Conservation (phyloP, 2,113 vertebrate species). For the Barbus barbus region DNA sequence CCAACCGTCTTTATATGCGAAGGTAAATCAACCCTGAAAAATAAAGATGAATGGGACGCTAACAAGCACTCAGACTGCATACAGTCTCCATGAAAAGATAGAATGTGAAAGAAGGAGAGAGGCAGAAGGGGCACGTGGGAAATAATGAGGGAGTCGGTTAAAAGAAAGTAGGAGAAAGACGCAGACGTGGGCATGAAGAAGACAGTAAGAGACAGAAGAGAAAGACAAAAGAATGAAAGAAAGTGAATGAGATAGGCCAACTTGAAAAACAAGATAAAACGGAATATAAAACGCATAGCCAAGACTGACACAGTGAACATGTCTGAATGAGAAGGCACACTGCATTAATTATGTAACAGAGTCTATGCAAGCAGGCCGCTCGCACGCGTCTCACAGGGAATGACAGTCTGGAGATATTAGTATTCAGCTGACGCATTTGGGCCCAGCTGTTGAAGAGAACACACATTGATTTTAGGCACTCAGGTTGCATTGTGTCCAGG, state of each 20-base stretch:
- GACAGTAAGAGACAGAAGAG: conserved; percentile 7
- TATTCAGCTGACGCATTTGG: conserved; percentile 48
- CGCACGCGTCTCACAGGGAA: conserved; percentile 56
- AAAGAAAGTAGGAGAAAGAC: conserved; percentile 17
- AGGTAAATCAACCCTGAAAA: conserved; percentile 51
- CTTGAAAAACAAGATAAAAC: conserved; percentile 69
- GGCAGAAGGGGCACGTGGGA: background rate
- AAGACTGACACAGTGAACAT: conserved; percentile 69
- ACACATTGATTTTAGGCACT: conserved; percentile 58
- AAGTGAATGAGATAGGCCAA: conserved; percentile 47
- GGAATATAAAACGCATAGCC: conserved; percentile 73
- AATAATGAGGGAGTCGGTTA: conserved; percentile 16
- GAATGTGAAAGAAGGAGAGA: background rate
- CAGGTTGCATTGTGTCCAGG: conserved; percentile 49
- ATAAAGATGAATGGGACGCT: background rate
- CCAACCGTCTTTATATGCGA: conserved; percentile 42
- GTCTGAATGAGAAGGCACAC: conserved; percentile 73
- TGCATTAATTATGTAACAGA: conserved; percentile 77
- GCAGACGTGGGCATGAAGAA: background rate
- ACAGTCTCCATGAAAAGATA: conserved; percentile 58
- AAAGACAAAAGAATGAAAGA: conserved; percentile 10
- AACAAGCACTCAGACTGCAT: conserved; percentile 41
- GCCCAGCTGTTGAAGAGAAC: conserved; percentile 55
- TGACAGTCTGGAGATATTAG: conserved; percentile 64
- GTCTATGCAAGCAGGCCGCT: conserved; percentile 64